phyloP scores from a whole-genome alignment of 2,113 vertebrate species.

The Ifrita kowaldi region DNA sequence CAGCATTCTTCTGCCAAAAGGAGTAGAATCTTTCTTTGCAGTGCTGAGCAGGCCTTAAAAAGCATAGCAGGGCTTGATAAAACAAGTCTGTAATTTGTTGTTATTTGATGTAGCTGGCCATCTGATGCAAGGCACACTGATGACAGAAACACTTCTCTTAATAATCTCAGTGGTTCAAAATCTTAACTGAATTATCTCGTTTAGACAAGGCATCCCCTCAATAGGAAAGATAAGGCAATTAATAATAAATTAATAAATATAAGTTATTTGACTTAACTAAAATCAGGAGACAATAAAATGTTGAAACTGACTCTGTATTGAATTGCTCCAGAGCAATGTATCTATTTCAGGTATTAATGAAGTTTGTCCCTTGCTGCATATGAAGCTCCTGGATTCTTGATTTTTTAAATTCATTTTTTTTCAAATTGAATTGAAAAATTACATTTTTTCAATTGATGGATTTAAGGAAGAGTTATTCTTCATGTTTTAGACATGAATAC shows the following conservation, averaged over 20 bases:
- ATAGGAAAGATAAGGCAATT: not conserved
- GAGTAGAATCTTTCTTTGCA: not conserved
- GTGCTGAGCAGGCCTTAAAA: not conserved
- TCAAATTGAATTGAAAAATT: too few species aligned
- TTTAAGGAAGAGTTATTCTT: not conserved
- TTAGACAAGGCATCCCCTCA: not conserved
- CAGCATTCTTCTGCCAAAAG: not conserved
- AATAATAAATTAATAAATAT: not conserved
- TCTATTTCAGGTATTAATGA: not conserved
- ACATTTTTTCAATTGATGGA: too few species aligned
- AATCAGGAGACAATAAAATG: not conserved
- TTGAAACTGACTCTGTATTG: not conserved
- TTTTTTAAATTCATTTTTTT: not conserved
- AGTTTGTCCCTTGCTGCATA: not conserved
- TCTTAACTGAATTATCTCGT: not conserved
- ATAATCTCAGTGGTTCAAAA: not conserved
- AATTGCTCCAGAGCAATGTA: not conserved
- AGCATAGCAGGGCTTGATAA: not conserved
- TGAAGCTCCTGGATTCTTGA: not conserved
- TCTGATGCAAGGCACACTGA: not conserved
- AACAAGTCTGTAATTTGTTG: not conserved
- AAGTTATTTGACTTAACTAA: not conserved
- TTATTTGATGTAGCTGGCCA: not conserved
- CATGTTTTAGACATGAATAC: not conserved
- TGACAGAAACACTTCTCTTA: not conserved